Conservation (phyloP, 1,140 invertebrate species). For the Microplitis mediator region DNA sequence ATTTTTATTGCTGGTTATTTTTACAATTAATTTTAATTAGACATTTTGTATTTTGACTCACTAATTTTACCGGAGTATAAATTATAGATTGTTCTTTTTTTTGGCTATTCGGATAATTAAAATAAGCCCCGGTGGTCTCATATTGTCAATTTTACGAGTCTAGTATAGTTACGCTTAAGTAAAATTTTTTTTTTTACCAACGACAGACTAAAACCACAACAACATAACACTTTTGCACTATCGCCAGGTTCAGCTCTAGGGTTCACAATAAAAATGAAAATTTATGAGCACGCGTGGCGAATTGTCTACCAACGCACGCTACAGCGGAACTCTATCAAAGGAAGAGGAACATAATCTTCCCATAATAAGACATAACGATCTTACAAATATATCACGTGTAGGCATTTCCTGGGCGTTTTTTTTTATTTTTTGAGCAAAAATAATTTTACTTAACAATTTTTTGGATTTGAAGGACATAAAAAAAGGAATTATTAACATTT, state of each 20-base stretch:
- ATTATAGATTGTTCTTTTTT: no score
- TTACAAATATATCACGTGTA: neutral
- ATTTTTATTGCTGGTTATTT: no score
- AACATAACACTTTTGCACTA: constrained; percentile 1
- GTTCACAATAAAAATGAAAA: constrained; percentile 16
- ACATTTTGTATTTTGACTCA: no score
- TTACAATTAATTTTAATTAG: no score
- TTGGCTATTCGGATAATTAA: constrained; percentile 4
- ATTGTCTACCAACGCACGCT: neutral
- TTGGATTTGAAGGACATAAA: no score
- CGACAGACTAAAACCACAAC: neutral
- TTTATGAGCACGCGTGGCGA: constrained; percentile 15
- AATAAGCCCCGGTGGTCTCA: constrained; percentile 37
- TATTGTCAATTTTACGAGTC: constrained; percentile 40
- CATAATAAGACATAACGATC: constrained; percentile 22
- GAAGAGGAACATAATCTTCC: neutral
- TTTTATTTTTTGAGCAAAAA: no score
- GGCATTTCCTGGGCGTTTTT: no score
- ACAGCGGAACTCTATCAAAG: constrained; percentile 14
- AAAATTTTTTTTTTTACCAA: constrained; percentile 16
- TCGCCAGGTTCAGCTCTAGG: neutral
- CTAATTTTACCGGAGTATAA: no score
- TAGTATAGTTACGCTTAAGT: no score
- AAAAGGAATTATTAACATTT: no score
- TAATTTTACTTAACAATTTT: no score